A percentile compares a stretch with the other conserved stretches of the same genome.
phyloP scores from a whole-genome alignment of 1,140 invertebrate genomes.

The Tetragonula clypearis region DNA sequence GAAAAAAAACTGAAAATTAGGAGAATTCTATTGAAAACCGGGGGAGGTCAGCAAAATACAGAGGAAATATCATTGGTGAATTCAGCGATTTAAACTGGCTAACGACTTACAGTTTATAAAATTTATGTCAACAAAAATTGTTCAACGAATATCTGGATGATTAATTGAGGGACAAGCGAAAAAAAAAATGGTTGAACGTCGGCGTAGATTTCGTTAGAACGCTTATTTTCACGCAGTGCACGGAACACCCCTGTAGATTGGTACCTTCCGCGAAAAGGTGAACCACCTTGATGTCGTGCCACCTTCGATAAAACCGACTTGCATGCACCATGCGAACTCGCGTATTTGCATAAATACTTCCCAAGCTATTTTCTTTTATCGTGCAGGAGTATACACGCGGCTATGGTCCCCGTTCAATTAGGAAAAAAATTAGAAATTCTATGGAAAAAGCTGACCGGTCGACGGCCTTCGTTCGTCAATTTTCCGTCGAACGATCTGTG shows the following conservation, averaged over 20 bases:
- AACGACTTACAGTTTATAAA: not conserved
- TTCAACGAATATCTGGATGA: not conserved
- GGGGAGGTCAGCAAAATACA: not conserved
- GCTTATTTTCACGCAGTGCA: conserved; percentile 31
- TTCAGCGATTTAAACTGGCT: not conserved
- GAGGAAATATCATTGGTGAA: not conserved
- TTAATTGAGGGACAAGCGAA: not conserved
- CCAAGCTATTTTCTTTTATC: conserved; percentile 51
- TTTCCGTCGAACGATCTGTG: not conserved
- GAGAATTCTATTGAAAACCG: not conserved
- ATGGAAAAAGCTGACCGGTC: not conserved
- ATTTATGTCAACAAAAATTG: not conserved
- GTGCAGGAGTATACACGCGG: conserved; percentile 9
- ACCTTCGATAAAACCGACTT: conserved; percentile 45
- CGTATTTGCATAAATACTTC: conserved; percentile 55
- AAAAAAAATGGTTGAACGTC: not conserved
- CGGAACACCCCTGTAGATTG: conserved; percentile 53
- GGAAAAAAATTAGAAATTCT: not conserved
- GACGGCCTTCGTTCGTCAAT: not conserved
- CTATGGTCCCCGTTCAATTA: conserved; percentile 5
- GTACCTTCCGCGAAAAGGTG: conserved; percentile 61
- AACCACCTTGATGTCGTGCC: conserved; percentile 60
- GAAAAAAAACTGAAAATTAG: not conserved
- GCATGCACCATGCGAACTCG: conserved; percentile 41
- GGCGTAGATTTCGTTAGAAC: not conserved